Conservation (phyloP, 1,140 invertebrate species). For the Drosophila paulistorum region DNA sequence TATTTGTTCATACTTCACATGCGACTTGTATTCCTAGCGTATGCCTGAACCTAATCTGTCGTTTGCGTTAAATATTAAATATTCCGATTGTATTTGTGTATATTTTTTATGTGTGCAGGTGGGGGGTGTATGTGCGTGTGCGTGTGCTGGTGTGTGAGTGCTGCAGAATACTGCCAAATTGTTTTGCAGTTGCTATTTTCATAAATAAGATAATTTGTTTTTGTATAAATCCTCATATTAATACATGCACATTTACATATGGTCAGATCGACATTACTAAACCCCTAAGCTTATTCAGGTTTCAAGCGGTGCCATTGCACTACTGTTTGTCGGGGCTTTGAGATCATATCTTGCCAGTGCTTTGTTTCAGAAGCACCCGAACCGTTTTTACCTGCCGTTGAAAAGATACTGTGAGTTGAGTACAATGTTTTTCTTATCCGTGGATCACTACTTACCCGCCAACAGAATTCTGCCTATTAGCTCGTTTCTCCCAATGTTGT, state of each 20-base stretch:
- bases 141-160: constrained; percentile 32
- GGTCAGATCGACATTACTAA: constrained; percentile 6
- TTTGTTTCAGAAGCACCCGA: constrained; percentile 96
- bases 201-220: constrained; percentile 20
- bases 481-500: constrained; percentile 96
- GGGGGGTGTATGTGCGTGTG: constrained; percentile 9
- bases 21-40: neutral
- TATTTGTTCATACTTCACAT: neutral
- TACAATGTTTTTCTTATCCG: neutral
- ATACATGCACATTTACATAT: constrained; percentile 25
- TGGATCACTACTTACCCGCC: constrained; percentile 86
- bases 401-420: neutral
- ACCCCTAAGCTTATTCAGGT: constrained; percentile 87
- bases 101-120: constrained; percentile 23
- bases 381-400: constrained; percentile 92
- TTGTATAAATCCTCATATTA: constrained; percentile 25
- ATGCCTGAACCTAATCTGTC: constrained; percentile 3
- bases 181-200: constrained; percentile 19
- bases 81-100: constrained; percentile 2
- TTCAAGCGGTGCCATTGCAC: constrained; percentile 96
- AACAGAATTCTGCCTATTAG: constrained; percentile 94
- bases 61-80: constrained; percentile 9
- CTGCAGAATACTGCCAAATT: constrained; percentile 29
- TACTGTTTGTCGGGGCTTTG: constrained; percentile 95
- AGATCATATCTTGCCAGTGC: constrained; percentile 98